Evolutionary conservation across 2,113 vertebrate genomes (phyloP), one percentile per base, ranked within the genome.

Genomic region (Trematomus loennbergii): DNA sequence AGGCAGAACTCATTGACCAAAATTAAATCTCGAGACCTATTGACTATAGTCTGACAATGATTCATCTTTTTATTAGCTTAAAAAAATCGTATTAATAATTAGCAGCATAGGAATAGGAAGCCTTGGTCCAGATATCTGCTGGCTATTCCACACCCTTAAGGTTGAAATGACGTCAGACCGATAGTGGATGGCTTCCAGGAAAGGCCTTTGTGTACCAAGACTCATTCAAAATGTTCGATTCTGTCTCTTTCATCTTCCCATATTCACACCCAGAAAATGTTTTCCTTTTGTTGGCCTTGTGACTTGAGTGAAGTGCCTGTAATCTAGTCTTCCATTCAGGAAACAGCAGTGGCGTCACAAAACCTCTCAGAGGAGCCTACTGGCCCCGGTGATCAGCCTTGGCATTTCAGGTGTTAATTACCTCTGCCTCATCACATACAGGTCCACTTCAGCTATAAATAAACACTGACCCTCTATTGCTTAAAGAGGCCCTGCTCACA

Each of bases 381-480:
- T 22, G 58, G 55, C 68, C 78, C 74, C 43, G 9, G 43, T 6
- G 33, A 79, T 45, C 67, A 87, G 81, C 79, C 59, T 77, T 54
- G 40, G 12, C 86, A 86, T 72, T 92, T 82, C 83, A 90, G 91
- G 89, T 89, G 89, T 92, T 93, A 92, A 90, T 93, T 92, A 89
- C 84, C 55, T 89, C 65, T 81, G 75, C 40, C 80, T 90, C 77
- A 69, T 87, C 81, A 73, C 59, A 63, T 55, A 79, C 83, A 73
- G 87, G 64, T 82, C 83, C 84, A 77, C 85, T 90, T 81, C 88
- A 90, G n/a, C 78, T 90, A 87, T 85, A 84, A 88, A 87, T 85
- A 91, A 85, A 89, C 78, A 62, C 55, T 72, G 79, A 81, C 80
- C 66, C 64, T 80, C 22, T 3, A 4, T 58, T 70, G 79, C 73